These are phyloP conservation scores for Tachycineta bicolor DNA, from an alignment of 2,113 vertebrate genomes.

Conservation along the genomic window DNA sequence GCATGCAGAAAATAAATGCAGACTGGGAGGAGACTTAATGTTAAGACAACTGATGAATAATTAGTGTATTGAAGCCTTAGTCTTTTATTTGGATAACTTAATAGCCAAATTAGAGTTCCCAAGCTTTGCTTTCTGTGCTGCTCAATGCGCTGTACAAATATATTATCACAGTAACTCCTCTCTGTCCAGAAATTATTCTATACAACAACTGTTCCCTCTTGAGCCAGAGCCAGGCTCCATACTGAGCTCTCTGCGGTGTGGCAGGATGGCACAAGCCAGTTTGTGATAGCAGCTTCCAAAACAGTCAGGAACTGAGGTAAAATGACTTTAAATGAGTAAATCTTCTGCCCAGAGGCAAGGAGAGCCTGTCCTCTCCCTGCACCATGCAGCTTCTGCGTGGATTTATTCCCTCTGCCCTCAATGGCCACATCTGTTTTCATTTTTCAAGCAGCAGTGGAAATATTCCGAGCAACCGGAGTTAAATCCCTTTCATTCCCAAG, in stretches of 20 bases:
- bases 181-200: not conserved
- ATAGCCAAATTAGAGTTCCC: conserved; percentile 1
- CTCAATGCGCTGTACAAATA: conserved; percentile 12
- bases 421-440: not conserved
- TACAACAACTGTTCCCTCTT: not conserved
- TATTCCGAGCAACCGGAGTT: not conserved
- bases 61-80: not conserved
- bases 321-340: not conserved
- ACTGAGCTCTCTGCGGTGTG: not conserved
- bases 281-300: not conserved
- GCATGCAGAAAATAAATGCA: not conserved
- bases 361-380: not conserved
- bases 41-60: conserved; percentile 25
- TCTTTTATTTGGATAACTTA: conserved; percentile 27
- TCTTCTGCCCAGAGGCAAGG: not conserved
- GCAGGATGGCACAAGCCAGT: not conserved
- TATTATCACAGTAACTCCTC: not conserved
- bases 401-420: not conserved
- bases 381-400: accelerated
- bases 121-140: not conserved
- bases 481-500: not conserved
- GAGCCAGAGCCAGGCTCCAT: not conserved
- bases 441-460: not conserved
- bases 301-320: not conserved
- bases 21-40: not conserved